A percentile compares a stretch with the other conserved stretches of the same genome.
Conservation (phyloP, 2,888 invertebrate species). For the Clostera curtula region DNA sequence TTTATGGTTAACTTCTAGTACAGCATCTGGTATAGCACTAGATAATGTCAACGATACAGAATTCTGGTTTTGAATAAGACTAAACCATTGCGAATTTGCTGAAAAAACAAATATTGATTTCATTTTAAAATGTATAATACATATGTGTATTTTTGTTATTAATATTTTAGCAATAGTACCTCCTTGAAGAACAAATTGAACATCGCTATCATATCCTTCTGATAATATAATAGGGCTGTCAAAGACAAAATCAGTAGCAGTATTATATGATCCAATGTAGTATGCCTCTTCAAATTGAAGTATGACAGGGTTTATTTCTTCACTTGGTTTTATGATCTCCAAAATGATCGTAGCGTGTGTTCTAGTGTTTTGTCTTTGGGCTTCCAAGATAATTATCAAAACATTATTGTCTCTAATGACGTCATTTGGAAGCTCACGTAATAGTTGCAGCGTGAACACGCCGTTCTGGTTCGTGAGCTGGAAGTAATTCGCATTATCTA, state of each 20-base stretch:
- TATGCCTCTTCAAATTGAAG: slow-evolving; percentile 24
- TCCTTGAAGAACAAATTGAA: slow-evolving; percentile 27
- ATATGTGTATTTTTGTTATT: too few relatives aligned
- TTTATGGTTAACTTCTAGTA: slow-evolving; percentile 16
- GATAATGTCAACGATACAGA: slow-evolving; percentile 6
- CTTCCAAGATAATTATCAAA: slow-evolving; percentile 23
- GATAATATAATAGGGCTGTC: slow-evolving; percentile 18
- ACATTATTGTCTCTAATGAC: slow-evolving; percentile 16
- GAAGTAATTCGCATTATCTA: slow-evolving; percentile 27
- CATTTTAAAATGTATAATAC: too few relatives aligned
- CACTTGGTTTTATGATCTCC: slow-evolving; percentile 1
- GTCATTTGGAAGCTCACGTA: slow-evolving; percentile 13
- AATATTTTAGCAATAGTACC: slow-evolving; percentile 15
- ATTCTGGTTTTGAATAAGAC: slow-evolving; percentile 5
- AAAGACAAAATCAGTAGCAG: slow-evolving; percentile 17
- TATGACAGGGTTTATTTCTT: slow-evolving; percentile 6
- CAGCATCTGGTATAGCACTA: slow-evolving; percentile 10
- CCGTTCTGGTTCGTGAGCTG: slow-evolving; percentile 17
- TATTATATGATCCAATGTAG: slow-evolving; percentile 25
- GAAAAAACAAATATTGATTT: too few relatives aligned
- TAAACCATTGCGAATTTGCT: slow-evolving; percentile 30
- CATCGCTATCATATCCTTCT: slow-evolving; percentile 22
- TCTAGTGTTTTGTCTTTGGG: slow-evolving; percentile 9
- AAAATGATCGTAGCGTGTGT: slow-evolving; percentile 3
- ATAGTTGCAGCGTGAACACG: slow-evolving; percentile 15